Conservation (phyloP, 2,888 invertebrate genomes). For the Priocnemis perturbator region DNA sequence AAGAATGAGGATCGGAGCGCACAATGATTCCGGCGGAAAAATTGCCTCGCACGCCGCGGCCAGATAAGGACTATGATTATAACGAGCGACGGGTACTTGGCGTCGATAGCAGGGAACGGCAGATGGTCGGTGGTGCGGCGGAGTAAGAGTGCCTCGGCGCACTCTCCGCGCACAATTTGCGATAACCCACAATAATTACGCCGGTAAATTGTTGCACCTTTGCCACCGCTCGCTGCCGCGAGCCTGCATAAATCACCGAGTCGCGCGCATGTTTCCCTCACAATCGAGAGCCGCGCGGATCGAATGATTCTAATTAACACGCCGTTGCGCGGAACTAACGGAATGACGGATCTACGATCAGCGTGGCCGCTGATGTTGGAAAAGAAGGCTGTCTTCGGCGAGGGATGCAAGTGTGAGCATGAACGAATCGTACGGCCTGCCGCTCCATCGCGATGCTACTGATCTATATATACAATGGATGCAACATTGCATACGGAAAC, state of each 20-base stretch:
- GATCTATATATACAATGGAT: too few species aligned
- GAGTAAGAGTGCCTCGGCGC: not conserved
- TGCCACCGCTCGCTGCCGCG: slow-evolving; percentile 11
- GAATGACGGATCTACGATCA: not conserved
- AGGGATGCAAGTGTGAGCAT: too few species aligned
- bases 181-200: slow-evolving; percentile 43
- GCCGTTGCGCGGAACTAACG: not conserved
- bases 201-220: slow-evolving; percentile 35
- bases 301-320: not conserved
- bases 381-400: not conserved
- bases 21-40: too few species aligned
- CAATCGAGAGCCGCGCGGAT: not conserved
- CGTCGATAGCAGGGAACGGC: too few species aligned
- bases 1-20: too few species aligned
- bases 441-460: too few species aligned
- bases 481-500: too few species aligned
- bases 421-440: too few species aligned
- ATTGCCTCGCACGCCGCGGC: too few species aligned
- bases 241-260: slow-evolving; percentile 11
- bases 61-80: too few species aligned
- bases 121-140: too few species aligned
- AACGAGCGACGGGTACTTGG: too few species aligned
- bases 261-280: slow-evolving; percentile 1
- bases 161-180: slow-evolving; percentile 32
- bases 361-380: not conserved